Percentiles rank a stretch among this genome's conserved stretches.
These are phyloP conservation scores for Gephyroberyx darwinii DNA, from an alignment of 2,797 vertebrate genomes.

Conservation along the genomic window DNA sequence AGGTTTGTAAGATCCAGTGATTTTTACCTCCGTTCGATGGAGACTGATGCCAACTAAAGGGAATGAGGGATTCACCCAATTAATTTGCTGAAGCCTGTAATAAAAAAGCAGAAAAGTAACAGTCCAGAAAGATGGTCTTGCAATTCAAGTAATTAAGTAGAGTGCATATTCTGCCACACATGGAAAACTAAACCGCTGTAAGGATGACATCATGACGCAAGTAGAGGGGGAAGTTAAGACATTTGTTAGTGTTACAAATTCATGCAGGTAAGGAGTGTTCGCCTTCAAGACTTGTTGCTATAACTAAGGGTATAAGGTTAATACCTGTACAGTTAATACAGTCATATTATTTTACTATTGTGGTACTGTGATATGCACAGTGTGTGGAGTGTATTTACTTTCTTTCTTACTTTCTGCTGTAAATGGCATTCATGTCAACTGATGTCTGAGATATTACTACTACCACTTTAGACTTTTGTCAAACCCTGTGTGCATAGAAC, in stretches of 20 bases:
- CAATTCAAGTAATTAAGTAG: constrained; percentile 75
- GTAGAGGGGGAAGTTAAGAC: constrained; percentile 25
- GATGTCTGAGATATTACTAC: constrained; percentile 24
- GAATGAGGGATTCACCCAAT: constrained; percentile 74
- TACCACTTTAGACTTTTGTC: not conserved
- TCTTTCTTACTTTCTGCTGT: constrained; percentile 3
- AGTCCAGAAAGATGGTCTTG: constrained; percentile 54
- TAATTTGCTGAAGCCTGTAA: constrained; percentile 73
- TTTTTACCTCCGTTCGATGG: constrained; percentile 67
- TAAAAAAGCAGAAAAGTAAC: constrained; percentile 69
- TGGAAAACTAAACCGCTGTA: constrained; percentile 30
- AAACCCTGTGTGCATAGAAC: not conserved
- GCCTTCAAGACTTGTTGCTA: no score
- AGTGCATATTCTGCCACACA: constrained; percentile 58
- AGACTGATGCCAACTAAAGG: constrained; percentile 65
- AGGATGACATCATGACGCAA: constrained; percentile 52
- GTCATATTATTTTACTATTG: no score
- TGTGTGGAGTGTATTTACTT: not conserved
- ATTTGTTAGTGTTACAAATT: constrained; percentile 23
- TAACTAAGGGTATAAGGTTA: no score
- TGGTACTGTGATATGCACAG: not conserved
- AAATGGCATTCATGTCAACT: constrained; percentile 38
- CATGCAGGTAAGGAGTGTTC: not conserved
- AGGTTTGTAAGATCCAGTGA: constrained; percentile 59
- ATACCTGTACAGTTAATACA: no score